These are phyloP conservation scores for Turritopsis dohrnii DNA, from an alignment of 30 jellyfish, hydroid and myxozoan genomes.

Conservation along the genomic window DNA sequence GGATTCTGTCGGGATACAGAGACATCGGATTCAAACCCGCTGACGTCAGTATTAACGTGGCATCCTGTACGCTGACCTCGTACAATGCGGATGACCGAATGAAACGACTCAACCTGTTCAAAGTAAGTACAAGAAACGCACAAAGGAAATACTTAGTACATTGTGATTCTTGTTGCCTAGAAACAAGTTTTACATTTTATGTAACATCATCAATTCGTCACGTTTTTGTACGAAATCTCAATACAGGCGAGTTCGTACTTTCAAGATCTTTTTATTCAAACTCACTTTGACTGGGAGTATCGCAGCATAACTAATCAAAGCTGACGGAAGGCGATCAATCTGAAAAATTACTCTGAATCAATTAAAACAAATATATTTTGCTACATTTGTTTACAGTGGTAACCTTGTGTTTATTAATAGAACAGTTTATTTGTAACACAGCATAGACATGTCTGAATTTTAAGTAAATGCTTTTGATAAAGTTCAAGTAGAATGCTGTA, in stretches of 20 bases:
- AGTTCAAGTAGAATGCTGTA: too few species aligned
- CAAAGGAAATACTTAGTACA: too few species aligned
- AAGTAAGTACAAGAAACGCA: slow-evolving; percentile 18
- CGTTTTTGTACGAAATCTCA: neutral
- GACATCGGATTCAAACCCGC: slow-evolving; percentile 38
- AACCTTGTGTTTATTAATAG: too few species aligned
- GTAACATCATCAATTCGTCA: too few species aligned
- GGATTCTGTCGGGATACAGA: slow-evolving; percentile 24
- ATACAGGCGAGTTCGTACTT: neutral
- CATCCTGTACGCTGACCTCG: slow-evolving; percentile 14
- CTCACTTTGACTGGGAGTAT: slow-evolving; percentile 1
- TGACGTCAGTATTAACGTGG: slow-evolving; percentile 9
- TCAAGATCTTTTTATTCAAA: neutral
- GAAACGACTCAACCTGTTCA: slow-evolving; percentile 17
- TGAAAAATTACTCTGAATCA: too few species aligned
- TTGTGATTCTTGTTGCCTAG: too few species aligned
- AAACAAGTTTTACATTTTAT: too few species aligned
- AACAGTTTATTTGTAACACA: too few species aligned
- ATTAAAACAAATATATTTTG: too few species aligned
- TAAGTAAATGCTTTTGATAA: too few species aligned
- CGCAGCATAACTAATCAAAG: neutral
- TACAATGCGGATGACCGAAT: slow-evolving; percentile 5
- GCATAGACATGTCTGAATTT: neutral
- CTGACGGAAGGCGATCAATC: too few species aligned
- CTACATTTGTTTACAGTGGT: neutral